Base-by-base conservation (phyloP, 1,140 invertebrate species). In the Homarus americanus region DNA sequence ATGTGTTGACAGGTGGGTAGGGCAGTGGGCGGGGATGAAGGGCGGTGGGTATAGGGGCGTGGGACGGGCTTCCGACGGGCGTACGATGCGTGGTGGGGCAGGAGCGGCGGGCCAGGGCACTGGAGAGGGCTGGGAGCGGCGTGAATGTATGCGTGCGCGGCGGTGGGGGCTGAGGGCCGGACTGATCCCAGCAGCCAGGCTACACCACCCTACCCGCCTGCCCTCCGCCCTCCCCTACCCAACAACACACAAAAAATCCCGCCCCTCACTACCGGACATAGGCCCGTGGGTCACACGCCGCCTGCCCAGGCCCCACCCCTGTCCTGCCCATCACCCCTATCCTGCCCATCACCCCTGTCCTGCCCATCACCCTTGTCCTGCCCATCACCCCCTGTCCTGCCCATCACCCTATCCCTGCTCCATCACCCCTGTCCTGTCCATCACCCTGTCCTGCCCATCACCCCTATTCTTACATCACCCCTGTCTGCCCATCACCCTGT, bases 181-280 rank as follows among this genome's bases (percentile, higher is more conserved):
- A 90, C 88, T 90, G 88, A 83, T 78, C 66, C 41, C 69, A 83
- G 79, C 36, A 40, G 38, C 36, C 36, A 17, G 17, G 36, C 41
- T 36, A n/a, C 80, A 63, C 80, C 58, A 36, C 82, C 82, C 82
- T 40, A 15, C 63, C 82, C 66, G 24, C 85, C 85, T 49, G 20
- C 15, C 24, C 44, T 36, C n/a, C 49, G n/a, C 85, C 49, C 24
- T 49, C 38, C 76, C 85, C 85, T 63, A 32, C 87, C 63, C 44
- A 58, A 49, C 87, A 63, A 83, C 79, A 83, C 76, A 78, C n/a
- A 82, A 82, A 88, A 90, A 90, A 83, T 84, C 88, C 88, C 88
- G 80, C 88, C 88, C 88, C 80, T 90, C 49, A 28, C 80, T 82
- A 90, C 72, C 88, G 88, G 80, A 84, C 82, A 90, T 83, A 76